Evolutionary conservation across 2,888 invertebrate genomes (phyloP).

Genomic region (Euzophera pinguis): DNA sequence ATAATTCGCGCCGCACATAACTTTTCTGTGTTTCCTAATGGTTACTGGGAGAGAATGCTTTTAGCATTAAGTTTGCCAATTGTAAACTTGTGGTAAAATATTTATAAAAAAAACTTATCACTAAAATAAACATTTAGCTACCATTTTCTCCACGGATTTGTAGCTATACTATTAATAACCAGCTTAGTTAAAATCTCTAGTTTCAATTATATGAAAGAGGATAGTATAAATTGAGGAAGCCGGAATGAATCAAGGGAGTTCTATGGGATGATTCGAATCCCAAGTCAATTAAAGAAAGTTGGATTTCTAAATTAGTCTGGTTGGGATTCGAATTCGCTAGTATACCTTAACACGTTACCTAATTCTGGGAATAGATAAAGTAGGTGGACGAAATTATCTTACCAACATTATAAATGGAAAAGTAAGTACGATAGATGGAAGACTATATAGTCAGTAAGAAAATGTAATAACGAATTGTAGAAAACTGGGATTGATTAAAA

Average conservation of each 20-base stretch:
- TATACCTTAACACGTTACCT: background rate
- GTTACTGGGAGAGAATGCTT: no score
- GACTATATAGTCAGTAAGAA: no score
- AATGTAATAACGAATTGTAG: no score
- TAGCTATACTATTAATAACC: no score
- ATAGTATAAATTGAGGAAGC: background rate
- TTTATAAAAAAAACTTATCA: no score
- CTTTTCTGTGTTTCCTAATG: no score
- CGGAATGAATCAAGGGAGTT: background rate
- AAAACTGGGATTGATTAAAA: no score
- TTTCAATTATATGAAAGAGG: background rate
- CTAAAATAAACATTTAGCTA: background rate
- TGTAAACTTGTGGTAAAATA: no score
- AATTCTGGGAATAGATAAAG: background rate
- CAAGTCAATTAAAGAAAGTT: conserved; percentile 6
- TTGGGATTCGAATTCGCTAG: background rate
- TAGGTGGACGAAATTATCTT: background rate
- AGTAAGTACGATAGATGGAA: no score
- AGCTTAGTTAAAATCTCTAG: background rate
- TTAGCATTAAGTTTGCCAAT: no score
- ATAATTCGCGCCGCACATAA: no score
- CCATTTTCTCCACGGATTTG: no score
- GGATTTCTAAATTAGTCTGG: background rate
- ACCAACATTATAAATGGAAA: background rate
- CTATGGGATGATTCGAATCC: background rate